These are phyloP conservation scores for Pseudochromis fuscus DNA, from an alignment of 2,797 vertebrate species.

Conservation along the genomic window DNA sequence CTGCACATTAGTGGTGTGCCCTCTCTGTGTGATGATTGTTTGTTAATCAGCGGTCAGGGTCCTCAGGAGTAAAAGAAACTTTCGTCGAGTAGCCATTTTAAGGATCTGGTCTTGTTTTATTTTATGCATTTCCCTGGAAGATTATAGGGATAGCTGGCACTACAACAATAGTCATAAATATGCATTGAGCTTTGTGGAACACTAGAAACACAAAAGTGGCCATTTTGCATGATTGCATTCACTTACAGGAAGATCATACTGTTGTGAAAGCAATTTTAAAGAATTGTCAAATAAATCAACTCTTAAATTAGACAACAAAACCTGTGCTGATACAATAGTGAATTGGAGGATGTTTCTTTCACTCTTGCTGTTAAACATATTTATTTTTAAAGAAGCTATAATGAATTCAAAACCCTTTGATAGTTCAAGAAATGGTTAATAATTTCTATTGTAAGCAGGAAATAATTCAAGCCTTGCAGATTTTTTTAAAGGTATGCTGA, in stretches of 20 bases:
- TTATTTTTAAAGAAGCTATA: constrained; percentile 19
- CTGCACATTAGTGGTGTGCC: constrained; percentile 20
- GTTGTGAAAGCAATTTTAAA: constrained; percentile 50
- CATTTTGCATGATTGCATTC: constrained; percentile 74
- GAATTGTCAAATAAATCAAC: constrained; percentile 44
- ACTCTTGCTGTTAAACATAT: constrained; percentile 6
- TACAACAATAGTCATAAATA: constrained; percentile 66
- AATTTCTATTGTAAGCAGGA: constrained; percentile 36
- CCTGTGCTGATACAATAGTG: constrained; percentile 14
- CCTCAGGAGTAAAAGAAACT: constrained; percentile 41
- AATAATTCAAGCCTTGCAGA: constrained; percentile 33
- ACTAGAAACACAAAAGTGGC: constrained; percentile 68
- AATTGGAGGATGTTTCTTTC: not conserved
- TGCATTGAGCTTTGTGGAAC: constrained; percentile 61
- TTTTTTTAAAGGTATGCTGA: constrained; percentile 26
- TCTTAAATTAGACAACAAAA: constrained; percentile 49
- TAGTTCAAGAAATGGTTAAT: not conserved
- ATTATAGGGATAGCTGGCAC: constrained; percentile 44
- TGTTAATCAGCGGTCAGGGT: constrained; percentile 49
- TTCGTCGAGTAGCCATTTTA: constrained; percentile 52
- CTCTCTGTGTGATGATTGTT: constrained; percentile 41
- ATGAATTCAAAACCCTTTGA: constrained; percentile 34
- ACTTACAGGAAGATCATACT: constrained; percentile 51
- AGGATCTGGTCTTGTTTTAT: constrained; percentile 45
- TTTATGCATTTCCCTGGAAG: constrained; percentile 42